These are phyloP conservation scores for Drosophila aldrichi DNA, from an alignment of 2,888 invertebrate genomes.

Conservation along the genomic window DNA sequence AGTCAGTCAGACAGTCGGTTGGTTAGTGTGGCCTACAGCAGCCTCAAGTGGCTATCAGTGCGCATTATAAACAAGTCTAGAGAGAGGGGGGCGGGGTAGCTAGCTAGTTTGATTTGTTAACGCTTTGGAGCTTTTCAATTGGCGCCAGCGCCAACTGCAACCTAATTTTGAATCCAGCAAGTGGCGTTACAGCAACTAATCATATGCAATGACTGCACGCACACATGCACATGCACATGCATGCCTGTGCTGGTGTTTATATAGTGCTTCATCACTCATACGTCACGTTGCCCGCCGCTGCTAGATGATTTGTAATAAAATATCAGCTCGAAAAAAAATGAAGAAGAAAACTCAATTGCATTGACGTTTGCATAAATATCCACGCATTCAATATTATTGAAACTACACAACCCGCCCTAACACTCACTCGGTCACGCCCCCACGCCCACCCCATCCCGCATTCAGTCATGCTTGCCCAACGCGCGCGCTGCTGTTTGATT, in stretches of 20 bases:
- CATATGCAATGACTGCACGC: constrained; percentile 59
- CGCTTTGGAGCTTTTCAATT: constrained; percentile 49
- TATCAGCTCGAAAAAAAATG: too few species aligned
- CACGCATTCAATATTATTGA: constrained; percentile 23
- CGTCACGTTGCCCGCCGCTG: constrained; percentile 72
- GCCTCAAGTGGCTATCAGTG: constrained; percentile 64
- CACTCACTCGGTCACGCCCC: background rate
- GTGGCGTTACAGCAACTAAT: constrained; percentile 70
- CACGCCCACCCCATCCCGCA: background rate
- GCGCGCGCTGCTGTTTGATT: constrained; percentile 41
- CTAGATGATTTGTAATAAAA: constrained; percentile 65
- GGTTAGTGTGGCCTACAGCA: constrained; percentile 35
- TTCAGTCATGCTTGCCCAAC: constrained; percentile 30
- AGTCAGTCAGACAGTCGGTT: too few species aligned
- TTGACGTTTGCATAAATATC: constrained; percentile 80
- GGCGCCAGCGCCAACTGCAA: constrained; percentile 74
- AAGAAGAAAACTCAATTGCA: constrained; percentile 69
- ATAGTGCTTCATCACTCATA: constrained; percentile 72
- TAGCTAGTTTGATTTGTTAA: constrained; percentile 58
- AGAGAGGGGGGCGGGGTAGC: too few species aligned
- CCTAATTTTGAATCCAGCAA: constrained; percentile 72
- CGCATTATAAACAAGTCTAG: constrained; percentile 58
- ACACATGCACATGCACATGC: too few species aligned
- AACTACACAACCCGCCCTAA: background rate
- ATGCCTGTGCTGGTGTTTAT: constrained; percentile 46